Evolutionary conservation across 2,113 vertebrate genomes (phyloP).

Genomic region (Calyptommatus sinebrachiatus): DNA sequence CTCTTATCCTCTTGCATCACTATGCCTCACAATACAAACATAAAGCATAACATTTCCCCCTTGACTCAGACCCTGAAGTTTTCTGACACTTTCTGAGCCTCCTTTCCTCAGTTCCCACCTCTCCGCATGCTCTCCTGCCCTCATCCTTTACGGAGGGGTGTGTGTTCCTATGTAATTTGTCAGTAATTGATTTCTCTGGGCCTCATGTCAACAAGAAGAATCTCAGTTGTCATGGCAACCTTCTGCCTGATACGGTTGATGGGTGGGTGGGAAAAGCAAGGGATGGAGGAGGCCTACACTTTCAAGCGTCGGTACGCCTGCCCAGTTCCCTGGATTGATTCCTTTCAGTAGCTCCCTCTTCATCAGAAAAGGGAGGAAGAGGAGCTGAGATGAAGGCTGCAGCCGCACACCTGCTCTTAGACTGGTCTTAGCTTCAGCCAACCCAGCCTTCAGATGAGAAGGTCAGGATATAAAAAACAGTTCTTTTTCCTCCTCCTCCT

Average conservation of each 20-base stretch:
- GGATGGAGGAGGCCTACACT: neutral
- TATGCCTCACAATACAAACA: neutral
- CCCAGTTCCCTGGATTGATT: neutral
- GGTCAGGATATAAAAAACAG: too few species aligned
- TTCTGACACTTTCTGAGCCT: too few species aligned
- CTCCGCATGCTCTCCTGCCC: neutral
- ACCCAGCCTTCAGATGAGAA: too few species aligned
- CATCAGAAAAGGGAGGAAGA: too few species aligned
- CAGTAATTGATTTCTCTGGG: slow-evolving; percentile 19
- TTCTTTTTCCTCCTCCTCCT: too few species aligned
- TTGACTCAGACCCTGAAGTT: too few species aligned
- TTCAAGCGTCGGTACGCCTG: neutral
- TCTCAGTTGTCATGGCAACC: slow-evolving; percentile 12
- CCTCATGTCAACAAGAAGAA: slow-evolving; percentile 9
- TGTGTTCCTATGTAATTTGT: neutral
- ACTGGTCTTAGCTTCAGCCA: too few species aligned
- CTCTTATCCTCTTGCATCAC: too few species aligned
- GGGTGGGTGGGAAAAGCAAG: neutral
- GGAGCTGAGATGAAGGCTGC: too few species aligned
- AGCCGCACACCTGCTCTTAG: too few species aligned
- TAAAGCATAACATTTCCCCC: neutral
- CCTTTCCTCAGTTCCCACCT: too few species aligned
- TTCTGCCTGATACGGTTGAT: neutral
- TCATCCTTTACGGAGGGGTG: neutral
- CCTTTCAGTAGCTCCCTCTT: neutral